These are phyloP conservation scores for Drosophila falleni DNA, from an alignment of 2,888 invertebrate species.

Conservation along the genomic window DNA sequence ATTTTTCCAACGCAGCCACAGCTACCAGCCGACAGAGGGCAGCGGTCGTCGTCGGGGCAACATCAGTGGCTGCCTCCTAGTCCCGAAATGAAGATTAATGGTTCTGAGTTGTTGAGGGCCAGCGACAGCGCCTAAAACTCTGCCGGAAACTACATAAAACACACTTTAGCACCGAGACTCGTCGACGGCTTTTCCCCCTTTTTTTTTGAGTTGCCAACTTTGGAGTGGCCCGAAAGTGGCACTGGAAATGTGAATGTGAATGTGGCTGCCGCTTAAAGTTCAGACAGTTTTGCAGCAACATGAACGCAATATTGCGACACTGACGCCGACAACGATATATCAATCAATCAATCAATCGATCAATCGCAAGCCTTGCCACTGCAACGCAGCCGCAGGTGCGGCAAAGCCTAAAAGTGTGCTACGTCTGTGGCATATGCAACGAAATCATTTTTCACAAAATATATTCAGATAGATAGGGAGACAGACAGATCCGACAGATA, in stretches of 20 bases:
- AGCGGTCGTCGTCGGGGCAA: conserved; percentile 51
- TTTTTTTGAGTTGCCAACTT: conserved; percentile 40
- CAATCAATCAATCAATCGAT: conserved; percentile 58
- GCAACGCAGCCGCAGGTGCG: conserved; percentile 58
- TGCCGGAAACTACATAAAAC: conserved; percentile 73
- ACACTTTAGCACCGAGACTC: conserved; percentile 59
- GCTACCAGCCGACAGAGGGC: conserved; percentile 49
- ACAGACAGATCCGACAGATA: conserved; percentile 1
- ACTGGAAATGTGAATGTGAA: conserved; percentile 35
- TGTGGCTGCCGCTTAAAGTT: conserved; percentile 50
- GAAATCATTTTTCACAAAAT: conserved; percentile 66
- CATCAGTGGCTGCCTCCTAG: conserved; percentile 45
- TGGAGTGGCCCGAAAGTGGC: conserved; percentile 54
- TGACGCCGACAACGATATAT: conserved; percentile 60
- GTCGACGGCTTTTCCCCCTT: conserved; percentile 39
- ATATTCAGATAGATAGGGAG: neutral
- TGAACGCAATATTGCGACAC: conserved; percentile 68
- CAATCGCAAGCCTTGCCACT: conserved; percentile 20
- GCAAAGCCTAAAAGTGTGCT: conserved; percentile 32
- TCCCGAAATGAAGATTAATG: conserved; percentile 84
- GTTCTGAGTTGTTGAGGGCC: conserved; percentile 61
- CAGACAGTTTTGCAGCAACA: neutral
- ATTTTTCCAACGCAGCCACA: conserved; percentile 57
- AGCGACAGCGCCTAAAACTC: conserved; percentile 64
- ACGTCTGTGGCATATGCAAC: conserved; percentile 34